Evolutionary conservation across 2,888 invertebrate genomes (phyloP).

Genomic region (Morpho achilles): DNA sequence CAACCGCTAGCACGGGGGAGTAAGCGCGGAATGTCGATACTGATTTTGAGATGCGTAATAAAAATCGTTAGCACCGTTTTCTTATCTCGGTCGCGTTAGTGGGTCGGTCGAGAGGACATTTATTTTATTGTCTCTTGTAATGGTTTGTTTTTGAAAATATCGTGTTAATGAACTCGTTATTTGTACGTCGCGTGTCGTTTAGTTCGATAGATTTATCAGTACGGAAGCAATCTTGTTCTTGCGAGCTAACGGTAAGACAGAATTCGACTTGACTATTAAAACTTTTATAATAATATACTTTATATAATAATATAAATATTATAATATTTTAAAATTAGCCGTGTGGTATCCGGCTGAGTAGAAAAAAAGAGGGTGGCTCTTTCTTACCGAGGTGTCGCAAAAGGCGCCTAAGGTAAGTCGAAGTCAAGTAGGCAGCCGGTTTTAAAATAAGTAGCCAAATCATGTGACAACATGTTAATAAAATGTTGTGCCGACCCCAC

Average conservation of each 20-base stretch:
- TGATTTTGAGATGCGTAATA: conserved; percentile 65
- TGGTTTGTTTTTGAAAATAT: conserved; percentile 42
- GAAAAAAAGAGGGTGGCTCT: no score
- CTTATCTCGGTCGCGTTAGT: conserved; percentile 60
- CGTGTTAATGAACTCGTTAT: conserved; percentile 21
- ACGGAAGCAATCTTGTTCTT: conserved; percentile 7
- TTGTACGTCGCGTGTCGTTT: conserved; percentile 16
- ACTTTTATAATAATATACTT: no score
- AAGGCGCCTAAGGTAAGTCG: no score
- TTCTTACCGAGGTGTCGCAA: no score
- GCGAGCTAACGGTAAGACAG: conserved; percentile 6
- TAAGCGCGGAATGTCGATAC: conserved; percentile 50
- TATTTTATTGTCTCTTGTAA: conserved; percentile 48
- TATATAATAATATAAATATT: no score
- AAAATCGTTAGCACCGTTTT: conserved; percentile 69
- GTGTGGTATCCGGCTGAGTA: no score
- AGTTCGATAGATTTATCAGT: conserved; percentile 5
- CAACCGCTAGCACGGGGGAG: conserved; percentile 68
- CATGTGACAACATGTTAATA: no score
- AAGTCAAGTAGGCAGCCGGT: no score
- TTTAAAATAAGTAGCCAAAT: no score
- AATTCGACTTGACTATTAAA: conserved; percentile 6
- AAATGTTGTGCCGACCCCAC: no score
- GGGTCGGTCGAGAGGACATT: conserved; percentile 65
- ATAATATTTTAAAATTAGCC: no score